phyloP scores from a whole-genome alignment of 2,888 invertebrate genomes.

The Invenusta paracnida region DNA sequence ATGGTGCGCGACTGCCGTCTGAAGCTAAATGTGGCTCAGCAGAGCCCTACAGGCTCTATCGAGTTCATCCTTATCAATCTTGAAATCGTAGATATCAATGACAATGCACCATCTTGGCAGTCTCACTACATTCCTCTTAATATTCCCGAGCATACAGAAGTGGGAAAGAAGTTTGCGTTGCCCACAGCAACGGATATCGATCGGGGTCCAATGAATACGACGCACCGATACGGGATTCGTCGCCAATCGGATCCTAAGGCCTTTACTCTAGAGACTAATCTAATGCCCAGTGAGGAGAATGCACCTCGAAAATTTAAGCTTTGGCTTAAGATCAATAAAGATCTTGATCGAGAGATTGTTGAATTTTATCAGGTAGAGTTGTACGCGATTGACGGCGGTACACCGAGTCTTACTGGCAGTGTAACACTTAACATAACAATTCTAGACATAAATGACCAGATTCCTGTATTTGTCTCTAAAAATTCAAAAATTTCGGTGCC shows the following conservation, averaged over 20 bases:
- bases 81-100: constrained; percentile 37
- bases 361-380: constrained; percentile 30
- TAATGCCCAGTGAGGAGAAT: neutral
- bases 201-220: constrained; percentile 37
- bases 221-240: constrained; percentile 6
- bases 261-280: constrained; percentile 9
- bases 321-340: constrained; percentile 30
- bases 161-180: constrained; percentile 31
- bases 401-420: constrained; percentile 24
- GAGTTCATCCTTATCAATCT: constrained; percentile 35
- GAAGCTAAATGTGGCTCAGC: neutral
- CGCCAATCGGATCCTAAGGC: neutral
- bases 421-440: constrained; percentile 39
- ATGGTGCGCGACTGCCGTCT: neutral
- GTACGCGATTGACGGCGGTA: constrained; percentile 36
- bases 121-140: neutral
- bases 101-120: constrained; percentile 37
- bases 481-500: constrained; percentile 7
- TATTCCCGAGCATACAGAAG: constrained; percentile 35
- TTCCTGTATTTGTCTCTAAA: constrained; percentile 36
- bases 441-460: constrained; percentile 39
- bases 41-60: constrained; percentile 3
- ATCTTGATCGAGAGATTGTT: constrained; percentile 38
- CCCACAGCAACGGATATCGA: constrained; percentile 37
- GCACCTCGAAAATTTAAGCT: constrained; percentile 24